phyloP scores from a whole-genome alignment of 92 coral and sea anemone species.

The Isaurus tuberculatus region DNA sequence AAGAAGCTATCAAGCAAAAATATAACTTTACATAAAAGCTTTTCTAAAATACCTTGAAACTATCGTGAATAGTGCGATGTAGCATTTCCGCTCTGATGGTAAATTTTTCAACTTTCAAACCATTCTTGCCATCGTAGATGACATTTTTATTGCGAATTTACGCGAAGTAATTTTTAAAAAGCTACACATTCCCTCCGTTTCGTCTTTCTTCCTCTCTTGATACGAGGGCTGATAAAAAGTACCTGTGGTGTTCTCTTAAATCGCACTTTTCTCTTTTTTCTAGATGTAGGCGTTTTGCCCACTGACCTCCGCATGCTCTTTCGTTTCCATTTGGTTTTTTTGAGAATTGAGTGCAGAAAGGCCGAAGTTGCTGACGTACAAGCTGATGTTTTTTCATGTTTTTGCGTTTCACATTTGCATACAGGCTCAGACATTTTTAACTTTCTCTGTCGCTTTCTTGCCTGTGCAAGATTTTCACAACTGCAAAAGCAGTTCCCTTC shows the following conservation, averaged over 20 bases:
- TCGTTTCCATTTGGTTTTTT: slow-evolving; percentile 46
- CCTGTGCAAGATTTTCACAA: neutral
- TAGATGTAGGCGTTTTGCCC: neutral
- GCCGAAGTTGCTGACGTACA: slow-evolving; percentile 25
- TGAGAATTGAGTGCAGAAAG: slow-evolving; percentile 57
- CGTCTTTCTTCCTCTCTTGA: neutral
- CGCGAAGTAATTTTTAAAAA: neutral
- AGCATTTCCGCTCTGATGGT: neutral
- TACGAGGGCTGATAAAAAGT: slow-evolving; percentile 43
- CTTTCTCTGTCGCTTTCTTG: slow-evolving; percentile 49
- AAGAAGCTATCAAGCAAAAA: too few relatives aligned
- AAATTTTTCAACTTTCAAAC: neutral
- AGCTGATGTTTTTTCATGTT: neutral
- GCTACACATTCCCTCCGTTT: slow-evolving; percentile 10
- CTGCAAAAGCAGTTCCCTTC: neutral
- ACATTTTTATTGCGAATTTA: neutral
- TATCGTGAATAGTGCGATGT: too few relatives aligned
- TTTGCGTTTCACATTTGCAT: slow-evolving; percentile 9
- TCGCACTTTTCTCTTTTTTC: slow-evolving; percentile 47
- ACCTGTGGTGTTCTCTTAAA: slow-evolving; percentile 58
- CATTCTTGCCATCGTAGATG: neutral
- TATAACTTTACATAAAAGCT: too few relatives aligned
- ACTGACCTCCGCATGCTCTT: slow-evolving; percentile 10
- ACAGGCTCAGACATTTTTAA: slow-evolving; percentile 26
- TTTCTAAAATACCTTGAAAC: too few relatives aligned